phyloP scores from a whole-genome alignment of 2,888 invertebrate genomes.

The Pseudolycoriella hygida region DNA sequence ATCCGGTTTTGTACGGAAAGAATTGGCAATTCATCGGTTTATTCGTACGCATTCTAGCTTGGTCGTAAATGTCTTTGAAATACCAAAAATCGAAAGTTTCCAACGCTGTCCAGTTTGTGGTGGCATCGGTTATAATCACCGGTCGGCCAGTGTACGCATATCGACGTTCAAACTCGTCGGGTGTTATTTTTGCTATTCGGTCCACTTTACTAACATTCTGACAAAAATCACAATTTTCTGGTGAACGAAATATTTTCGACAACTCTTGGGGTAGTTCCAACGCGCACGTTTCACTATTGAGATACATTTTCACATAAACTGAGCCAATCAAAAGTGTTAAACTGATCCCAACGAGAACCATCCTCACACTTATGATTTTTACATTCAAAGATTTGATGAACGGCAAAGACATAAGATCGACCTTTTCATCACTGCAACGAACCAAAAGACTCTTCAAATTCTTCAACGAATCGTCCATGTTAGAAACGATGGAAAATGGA shows the following conservation, averaged over 20 bases:
- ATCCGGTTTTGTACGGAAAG: constrained; percentile 83
- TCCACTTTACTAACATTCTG: constrained; percentile 40
- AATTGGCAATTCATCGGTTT: constrained; percentile 62
- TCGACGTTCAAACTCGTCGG: constrained; percentile 47
- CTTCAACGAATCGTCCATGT: too few species aligned
- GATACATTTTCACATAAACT: neutral
- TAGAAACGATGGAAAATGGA: too few species aligned
- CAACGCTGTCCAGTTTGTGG: constrained; percentile 62
- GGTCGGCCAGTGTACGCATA: constrained; percentile 67
- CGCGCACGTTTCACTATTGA: constrained; percentile 9
- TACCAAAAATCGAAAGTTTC: constrained; percentile 62
- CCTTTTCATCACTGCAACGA: too few species aligned
- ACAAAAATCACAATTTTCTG: constrained; percentile 69
- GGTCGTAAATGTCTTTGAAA: constrained; percentile 59
- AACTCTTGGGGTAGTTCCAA: constrained; percentile 12
- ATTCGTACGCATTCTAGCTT: constrained; percentile 33
- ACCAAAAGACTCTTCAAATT: too few species aligned
- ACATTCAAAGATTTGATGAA: too few species aligned
- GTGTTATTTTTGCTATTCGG: constrained; percentile 45
- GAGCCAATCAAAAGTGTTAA: neutral
- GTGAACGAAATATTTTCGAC: constrained; percentile 46
- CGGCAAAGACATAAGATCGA: too few species aligned
- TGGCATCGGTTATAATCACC: constrained; percentile 72
- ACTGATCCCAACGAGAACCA: too few species aligned
- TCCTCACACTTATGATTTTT: too few species aligned